A percentile compares a stretch with the other conserved stretches of the same genome.
Conservation (phyloP, 2,888 invertebrate genomes). For the Globia sparganii region DNA sequence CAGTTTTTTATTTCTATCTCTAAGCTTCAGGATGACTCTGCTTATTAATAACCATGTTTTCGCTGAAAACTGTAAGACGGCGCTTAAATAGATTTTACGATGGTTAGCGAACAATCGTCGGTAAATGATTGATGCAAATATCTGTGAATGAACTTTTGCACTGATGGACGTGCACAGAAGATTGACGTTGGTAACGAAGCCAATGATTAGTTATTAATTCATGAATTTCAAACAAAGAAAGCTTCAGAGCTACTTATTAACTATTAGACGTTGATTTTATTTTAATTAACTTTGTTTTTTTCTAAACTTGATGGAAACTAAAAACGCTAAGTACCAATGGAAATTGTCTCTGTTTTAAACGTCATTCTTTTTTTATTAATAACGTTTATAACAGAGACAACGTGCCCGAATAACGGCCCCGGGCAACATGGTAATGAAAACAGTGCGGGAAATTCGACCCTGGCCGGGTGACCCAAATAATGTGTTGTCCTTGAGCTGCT, state of each 20-base stretch:
- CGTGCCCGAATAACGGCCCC: neutral
- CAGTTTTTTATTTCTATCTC: neutral
- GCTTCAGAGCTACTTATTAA: neutral
- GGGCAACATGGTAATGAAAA: neutral
- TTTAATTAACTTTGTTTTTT: neutral
- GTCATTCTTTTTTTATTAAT: neutral
- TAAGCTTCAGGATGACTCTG: neutral
- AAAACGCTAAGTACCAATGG: neutral
- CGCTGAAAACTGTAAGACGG: conserved; percentile 21
- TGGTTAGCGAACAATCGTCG: conserved; percentile 11
- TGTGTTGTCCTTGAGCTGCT: conserved; percentile 39
- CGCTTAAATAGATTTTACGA: conserved; percentile 30
- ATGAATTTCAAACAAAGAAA: conserved; percentile 12
- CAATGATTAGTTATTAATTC: conserved; percentile 4
- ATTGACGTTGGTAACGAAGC: conserved; percentile 13
- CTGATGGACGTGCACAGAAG: conserved; percentile 8
- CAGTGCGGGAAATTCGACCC: conserved; percentile 38
- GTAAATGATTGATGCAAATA: conserved; percentile 40
- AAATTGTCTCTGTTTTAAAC: neutral
- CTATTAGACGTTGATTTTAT: neutral
- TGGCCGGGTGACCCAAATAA: conserved; percentile 61
- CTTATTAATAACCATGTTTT: neutral
- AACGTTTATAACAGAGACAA: neutral
- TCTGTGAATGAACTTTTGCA: conserved; percentile 35
- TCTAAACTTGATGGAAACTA: neutral